Evolutionary conservation across 2,888 invertebrate species (phyloP).

Genomic region (Andrena haemorrhoa): DNA sequence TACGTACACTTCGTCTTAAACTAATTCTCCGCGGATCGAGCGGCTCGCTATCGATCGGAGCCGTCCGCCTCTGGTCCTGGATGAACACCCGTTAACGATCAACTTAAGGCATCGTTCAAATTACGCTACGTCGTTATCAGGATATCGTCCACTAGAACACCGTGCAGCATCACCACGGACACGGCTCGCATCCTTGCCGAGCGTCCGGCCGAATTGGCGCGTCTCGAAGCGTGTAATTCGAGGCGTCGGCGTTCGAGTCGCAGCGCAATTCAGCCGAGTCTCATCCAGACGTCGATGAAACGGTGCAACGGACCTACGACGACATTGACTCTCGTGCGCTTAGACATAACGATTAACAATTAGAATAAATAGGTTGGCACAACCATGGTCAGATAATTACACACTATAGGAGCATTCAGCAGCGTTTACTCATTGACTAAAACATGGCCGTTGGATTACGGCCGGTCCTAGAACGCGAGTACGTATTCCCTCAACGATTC

Average conservation of each 20-base stretch:
- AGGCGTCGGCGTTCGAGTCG: neutral
- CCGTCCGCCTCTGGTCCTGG: constrained; percentile 17
- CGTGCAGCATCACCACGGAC: neutral
- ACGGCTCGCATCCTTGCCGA: no score
- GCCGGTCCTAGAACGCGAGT: constrained; percentile 17
- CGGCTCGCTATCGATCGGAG: neutral
- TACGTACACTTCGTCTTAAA: constrained; percentile 31
- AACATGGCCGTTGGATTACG: neutral
- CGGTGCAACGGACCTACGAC: neutral
- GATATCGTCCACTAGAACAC: constrained; percentile 25
- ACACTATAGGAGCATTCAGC: constrained; percentile 45
- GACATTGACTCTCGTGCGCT: constrained; percentile 14
- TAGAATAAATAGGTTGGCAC: constrained; percentile 73
- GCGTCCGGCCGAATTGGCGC: no score
- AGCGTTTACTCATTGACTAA: constrained; percentile 10
- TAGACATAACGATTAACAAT: constrained; percentile 49
- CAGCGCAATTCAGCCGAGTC: constrained; percentile 5
- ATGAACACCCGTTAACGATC: constrained; percentile 30
- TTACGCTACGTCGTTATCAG: constrained; percentile 20
- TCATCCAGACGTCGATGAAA: neutral
- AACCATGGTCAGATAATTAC: constrained; percentile 70
- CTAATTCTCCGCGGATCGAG: constrained; percentile 2
- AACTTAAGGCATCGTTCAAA: constrained; percentile 23
- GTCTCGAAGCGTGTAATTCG: neutral
- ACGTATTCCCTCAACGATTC: constrained; percentile 25